Evolutionary conservation across 2,888 invertebrate species (phyloP), one percentile per base, ranked within the genome.

Genomic region (Drosophila kuntzei): DNA sequence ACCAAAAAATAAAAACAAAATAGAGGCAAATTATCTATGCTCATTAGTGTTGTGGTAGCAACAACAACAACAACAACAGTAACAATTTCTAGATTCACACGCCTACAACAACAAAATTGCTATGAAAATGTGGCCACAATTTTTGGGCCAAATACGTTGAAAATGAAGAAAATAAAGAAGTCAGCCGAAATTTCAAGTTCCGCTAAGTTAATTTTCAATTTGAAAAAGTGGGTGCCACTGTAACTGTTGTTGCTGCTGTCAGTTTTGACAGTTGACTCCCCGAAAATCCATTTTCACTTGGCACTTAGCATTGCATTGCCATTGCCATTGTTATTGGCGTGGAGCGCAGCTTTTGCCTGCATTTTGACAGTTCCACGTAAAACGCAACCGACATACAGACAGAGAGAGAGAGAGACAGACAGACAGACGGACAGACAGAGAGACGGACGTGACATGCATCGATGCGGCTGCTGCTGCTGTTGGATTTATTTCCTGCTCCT

Each of bases 161-260:
- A 27, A 11, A 49, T 39, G 20, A 32, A 14, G 16, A 39, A 16
- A 11, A 25, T 25, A n/a, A 54, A 57, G 34, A 44, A 54, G 54
- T 39, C 44, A 55, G 60, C 12, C 43, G 57, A 55, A 66, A 71
- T 59, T 72, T 82, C 53, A 66, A 75, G 87, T 87, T 87, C 87
- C 89, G 87, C 87, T 85, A 87, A 87, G 87, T 84, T 87, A 88
- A 84, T 89, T 87, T 86, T 88, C 89, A 87, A 87, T 88, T 88
- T 89, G 11, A 53, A 80, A 74, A 76, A 77, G 67, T 77, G 70
- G 83, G 83, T 84, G 89, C 87, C 82, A 87, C 87, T 72, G 76
- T 67, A 71, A 64, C 66, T 46, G 59, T 54, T 61, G 73, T 63
- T 73, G 69, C 50, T 71, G 84, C 86, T 90, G 90, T 88, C 89